Evolutionary conservation across 2,113 vertebrate genomes (phyloP).

Genomic region (Pseudorhombus dupliciocellatus): DNA sequence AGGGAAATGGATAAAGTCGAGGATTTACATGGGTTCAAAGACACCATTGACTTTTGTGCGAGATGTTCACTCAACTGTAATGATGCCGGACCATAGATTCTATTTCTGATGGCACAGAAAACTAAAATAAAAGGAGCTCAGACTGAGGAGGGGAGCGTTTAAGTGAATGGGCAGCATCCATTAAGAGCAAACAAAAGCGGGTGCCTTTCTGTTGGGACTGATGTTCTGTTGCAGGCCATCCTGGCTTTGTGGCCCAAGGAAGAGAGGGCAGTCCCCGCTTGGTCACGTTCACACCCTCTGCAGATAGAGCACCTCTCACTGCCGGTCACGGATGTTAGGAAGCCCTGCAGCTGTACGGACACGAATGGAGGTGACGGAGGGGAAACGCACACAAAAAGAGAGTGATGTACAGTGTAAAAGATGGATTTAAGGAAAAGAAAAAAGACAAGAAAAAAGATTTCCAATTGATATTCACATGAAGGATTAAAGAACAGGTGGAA

Average conservation of each 20-base stretch:
- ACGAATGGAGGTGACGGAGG: conserved; percentile 20
- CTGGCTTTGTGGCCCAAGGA: conserved; percentile 58
- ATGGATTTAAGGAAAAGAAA: background rate
- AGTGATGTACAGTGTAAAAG: conserved; percentile 5
- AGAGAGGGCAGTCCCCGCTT: conserved; percentile 71
- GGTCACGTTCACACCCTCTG: conserved; percentile 70
- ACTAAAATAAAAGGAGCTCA: conserved; percentile 40
- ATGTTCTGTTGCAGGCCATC: conserved; percentile 49
- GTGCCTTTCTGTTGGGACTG: conserved; percentile 54
- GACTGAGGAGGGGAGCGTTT: conserved; percentile 26
- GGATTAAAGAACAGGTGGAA: background rate
- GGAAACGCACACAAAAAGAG: background rate
- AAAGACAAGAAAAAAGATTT: background rate
- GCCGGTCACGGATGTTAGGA: conserved; percentile 62
- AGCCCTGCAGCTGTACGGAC: conserved; percentile 55
- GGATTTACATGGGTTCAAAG: conserved; percentile 61
- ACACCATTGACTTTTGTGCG: conserved; percentile 52
- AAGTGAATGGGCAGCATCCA: conserved; percentile 64
- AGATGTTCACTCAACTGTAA: conserved; percentile 57
- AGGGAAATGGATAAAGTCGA: conserved; percentile 35
- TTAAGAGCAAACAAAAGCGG: conserved; percentile 66
- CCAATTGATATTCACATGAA: background rate
- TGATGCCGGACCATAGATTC: conserved; percentile 31
- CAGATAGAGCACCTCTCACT: conserved; percentile 62
- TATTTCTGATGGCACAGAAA: conserved; percentile 24